A percentile compares a stretch with the other conserved stretches of the same genome.
Evolutionary conservation across 2,113 vertebrate genomes (phyloP).

Genomic region (Acrocephalus kingi): DNA sequence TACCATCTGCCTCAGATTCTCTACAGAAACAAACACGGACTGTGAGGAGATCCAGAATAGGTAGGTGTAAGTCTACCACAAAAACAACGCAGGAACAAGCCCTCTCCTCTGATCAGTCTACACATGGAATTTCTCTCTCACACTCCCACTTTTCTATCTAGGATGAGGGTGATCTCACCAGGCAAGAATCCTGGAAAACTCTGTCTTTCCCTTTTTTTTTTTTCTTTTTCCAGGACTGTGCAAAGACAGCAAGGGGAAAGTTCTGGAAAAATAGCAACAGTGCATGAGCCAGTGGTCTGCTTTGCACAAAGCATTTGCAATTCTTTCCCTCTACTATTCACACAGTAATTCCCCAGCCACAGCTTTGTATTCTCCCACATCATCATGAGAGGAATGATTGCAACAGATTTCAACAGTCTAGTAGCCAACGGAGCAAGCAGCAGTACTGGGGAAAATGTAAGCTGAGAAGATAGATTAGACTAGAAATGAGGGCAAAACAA

Average conservation of each 20-base stretch:
- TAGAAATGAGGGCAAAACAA: no score
- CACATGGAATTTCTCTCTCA: not conserved
- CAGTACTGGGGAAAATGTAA: constrained; percentile 8
- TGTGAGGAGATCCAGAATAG: not conserved
- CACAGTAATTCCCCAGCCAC: constrained; percentile 24
- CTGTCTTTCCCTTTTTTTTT: no score
- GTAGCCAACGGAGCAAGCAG: not conserved
- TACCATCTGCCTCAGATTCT: not conserved
- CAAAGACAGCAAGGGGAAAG: not conserved
- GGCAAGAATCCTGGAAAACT: constrained; percentile 4
- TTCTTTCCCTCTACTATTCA: constrained; percentile 30
- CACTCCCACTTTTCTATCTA: not conserved
- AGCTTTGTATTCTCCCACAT: constrained; percentile 6
- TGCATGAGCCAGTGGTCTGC: not conserved
- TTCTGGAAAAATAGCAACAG: not conserved
- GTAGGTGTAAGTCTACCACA: not conserved
- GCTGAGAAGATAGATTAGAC: not conserved
- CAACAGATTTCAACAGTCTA: constrained; percentile 20
- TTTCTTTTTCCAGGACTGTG: not conserved
- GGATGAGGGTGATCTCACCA: not conserved
- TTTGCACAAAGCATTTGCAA: constrained; percentile 10
- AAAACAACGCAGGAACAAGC: not conserved
- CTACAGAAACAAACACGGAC: not conserved
- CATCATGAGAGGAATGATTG: constrained; percentile 4
- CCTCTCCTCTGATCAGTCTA: not conserved